phyloP scores from a whole-genome alignment of 1,140 invertebrate species.

The Diabrotica undecimpunctata region DNA sequence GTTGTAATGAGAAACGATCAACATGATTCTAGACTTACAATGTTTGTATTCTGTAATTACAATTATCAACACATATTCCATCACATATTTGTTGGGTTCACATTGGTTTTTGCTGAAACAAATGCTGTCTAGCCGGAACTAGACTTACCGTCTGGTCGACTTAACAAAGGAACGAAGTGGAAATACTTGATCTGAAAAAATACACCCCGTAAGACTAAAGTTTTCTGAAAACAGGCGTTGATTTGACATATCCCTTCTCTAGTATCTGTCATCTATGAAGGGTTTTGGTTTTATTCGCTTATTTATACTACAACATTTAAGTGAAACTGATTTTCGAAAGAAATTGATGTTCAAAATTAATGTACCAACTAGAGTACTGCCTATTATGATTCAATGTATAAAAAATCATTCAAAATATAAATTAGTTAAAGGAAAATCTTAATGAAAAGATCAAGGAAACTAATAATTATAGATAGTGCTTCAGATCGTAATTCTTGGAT shows the following conservation, averaged over 20 bases:
- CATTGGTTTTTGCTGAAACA: conserved; percentile 16
- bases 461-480: too few species aligned
- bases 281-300: not conserved
- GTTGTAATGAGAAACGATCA: not conserved
- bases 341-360: too few species aligned
- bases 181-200: conserved; percentile 49
- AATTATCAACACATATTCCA: too few species aligned
- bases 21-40: conserved; percentile 19
- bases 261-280: not conserved
- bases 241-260: not conserved
- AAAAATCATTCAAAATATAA: too few species aligned
- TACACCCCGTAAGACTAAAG: conserved; percentile 45
- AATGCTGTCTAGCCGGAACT: conserved; percentile 46
- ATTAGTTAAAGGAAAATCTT: too few species aligned
- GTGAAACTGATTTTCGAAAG: too few species aligned
- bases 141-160: conserved; percentile 47
- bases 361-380: too few species aligned
- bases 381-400: too few species aligned
- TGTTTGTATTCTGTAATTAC: not conserved
- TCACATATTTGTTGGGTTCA: not conserved
- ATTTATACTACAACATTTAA: too few species aligned
- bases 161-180: conserved; percentile 44
- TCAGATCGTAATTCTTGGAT: too few species aligned
- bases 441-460: too few species aligned
- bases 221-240: conserved; percentile 1